Evolutionary conservation across 2,113 vertebrate species (phyloP).

Genomic region (Myotis davidii): DNA sequence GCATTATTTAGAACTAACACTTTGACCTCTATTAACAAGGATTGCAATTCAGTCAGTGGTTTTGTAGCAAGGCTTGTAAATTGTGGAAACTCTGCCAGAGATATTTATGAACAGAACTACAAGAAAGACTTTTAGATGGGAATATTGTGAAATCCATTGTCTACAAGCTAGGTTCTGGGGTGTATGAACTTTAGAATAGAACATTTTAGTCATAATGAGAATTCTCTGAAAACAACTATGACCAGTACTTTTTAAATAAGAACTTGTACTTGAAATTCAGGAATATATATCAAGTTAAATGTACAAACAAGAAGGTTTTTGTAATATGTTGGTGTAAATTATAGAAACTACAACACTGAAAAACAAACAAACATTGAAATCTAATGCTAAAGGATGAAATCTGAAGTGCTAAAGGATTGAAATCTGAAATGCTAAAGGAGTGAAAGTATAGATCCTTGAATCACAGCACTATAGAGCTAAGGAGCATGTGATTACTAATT

Average conservation of each 20-base stretch:
- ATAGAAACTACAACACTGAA: constrained; percentile 69
- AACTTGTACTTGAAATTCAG: constrained; percentile 73
- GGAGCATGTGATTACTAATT: not conserved
- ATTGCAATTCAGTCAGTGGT: constrained; percentile 63
- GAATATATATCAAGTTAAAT: constrained; percentile 77
- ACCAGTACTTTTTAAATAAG: constrained; percentile 68
- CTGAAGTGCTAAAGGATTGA: not conserved
- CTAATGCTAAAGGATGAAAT: constrained; percentile 7
- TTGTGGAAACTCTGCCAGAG: constrained; percentile 58
- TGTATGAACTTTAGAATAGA: constrained; percentile 55
- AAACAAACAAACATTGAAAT: constrained; percentile 67
- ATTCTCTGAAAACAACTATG: constrained; percentile 65
- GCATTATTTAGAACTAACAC: constrained; percentile 72
- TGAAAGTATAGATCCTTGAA: not conserved
- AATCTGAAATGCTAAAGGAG: constrained; percentile 20
- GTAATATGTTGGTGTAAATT: constrained; percentile 47
- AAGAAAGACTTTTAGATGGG: constrained; percentile 73
- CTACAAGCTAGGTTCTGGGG: constrained; percentile 16
- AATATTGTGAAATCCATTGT: constrained; percentile 70
- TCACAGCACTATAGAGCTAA: not conserved
- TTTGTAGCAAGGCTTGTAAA: constrained; percentile 65
- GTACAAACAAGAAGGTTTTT: constrained; percentile 62
- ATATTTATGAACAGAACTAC: constrained; percentile 65
- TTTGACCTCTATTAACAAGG: constrained; percentile 73
- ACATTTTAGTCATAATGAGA: constrained; percentile 57